A percentile compares a stretch with the other conserved stretches of the same genome.
Evolutionary conservation across 1,140 invertebrate species (phyloP).

Genomic region (Paraescarpia echinospica): DNA sequence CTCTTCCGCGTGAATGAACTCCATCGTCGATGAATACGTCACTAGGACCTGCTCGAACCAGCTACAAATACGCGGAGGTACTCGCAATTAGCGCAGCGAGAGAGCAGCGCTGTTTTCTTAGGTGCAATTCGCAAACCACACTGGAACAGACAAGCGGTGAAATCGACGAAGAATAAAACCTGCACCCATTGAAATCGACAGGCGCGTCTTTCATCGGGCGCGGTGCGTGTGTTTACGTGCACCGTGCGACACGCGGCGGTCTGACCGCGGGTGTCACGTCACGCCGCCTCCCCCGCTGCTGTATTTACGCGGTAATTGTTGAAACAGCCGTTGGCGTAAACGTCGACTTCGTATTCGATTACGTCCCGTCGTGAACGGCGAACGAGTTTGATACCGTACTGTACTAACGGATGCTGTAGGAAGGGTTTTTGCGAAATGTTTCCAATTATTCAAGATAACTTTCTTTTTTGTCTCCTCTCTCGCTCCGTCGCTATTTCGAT

Average conservation of each 20-base stretch:
- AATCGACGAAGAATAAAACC: background rate
- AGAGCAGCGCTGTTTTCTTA: background rate
- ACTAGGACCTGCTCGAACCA: background rate
- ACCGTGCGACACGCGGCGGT: too few species aligned
- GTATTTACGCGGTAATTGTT: background rate
- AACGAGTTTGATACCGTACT: too few species aligned
- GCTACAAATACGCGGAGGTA: background rate
- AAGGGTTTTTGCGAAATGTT: background rate
- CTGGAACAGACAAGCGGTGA: background rate
- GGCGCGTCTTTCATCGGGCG: background rate
- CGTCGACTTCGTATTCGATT: background rate
- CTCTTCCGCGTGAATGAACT: background rate
- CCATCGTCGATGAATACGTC: constrained; percentile 9
- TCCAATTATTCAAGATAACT: background rate
- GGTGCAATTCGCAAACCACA: too few species aligned
- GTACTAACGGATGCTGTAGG: too few species aligned
- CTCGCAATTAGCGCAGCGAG: background rate
- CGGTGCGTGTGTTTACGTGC: background rate
- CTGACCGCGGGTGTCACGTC: too few species aligned
- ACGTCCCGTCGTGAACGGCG: background rate
- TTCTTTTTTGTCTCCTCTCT: too few species aligned
- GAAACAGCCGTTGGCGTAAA: background rate
- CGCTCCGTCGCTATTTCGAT: too few species aligned
- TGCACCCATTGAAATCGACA: background rate
- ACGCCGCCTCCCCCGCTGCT: background rate